These are phyloP conservation scores for Ametastegia equiseti DNA, from an alignment of 2,888 invertebrate species.

Conservation along the genomic window DNA sequence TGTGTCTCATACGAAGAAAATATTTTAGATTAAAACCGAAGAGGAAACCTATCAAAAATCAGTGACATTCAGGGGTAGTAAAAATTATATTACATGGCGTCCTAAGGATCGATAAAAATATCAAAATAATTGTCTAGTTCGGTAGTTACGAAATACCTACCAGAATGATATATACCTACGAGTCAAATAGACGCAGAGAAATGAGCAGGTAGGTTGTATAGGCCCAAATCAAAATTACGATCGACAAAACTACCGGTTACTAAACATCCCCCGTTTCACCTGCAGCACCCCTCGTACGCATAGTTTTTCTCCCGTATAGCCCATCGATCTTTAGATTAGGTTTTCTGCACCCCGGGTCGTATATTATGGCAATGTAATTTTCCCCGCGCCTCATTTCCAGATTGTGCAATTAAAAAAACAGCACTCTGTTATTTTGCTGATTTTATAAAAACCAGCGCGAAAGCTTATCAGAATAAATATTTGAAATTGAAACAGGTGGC, in stretches of 20 bases:
- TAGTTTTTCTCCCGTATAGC: background rate
- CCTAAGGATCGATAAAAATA: background rate
- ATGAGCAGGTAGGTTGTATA: background rate
- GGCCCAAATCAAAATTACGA: background rate
- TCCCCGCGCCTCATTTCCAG: too few relatives aligned
- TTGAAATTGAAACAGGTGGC: too few relatives aligned
- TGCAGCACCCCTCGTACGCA: background rate
- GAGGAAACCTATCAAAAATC: too few relatives aligned
- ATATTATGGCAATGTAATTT: too few relatives aligned
- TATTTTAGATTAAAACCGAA: too few relatives aligned
- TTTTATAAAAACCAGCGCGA: too few relatives aligned
- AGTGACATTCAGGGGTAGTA: background rate
- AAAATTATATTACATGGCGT: background rate
- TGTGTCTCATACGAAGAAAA: too few relatives aligned
- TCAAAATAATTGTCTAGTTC: background rate
- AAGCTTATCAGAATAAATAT: too few relatives aligned
- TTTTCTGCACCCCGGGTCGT: too few relatives aligned
- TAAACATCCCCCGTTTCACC: background rate
- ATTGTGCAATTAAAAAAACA: too few relatives aligned
- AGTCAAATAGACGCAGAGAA: background rate
- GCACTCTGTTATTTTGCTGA: too few relatives aligned
- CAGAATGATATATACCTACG: background rate
- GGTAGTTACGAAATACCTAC: background rate
- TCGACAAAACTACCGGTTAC: constrained; percentile 6
- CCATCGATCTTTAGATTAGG: background rate